Evolutionary conservation across 2,797 vertebrate genomes (phyloP).

Genomic region (Poeciliopsis turneri): DNA sequence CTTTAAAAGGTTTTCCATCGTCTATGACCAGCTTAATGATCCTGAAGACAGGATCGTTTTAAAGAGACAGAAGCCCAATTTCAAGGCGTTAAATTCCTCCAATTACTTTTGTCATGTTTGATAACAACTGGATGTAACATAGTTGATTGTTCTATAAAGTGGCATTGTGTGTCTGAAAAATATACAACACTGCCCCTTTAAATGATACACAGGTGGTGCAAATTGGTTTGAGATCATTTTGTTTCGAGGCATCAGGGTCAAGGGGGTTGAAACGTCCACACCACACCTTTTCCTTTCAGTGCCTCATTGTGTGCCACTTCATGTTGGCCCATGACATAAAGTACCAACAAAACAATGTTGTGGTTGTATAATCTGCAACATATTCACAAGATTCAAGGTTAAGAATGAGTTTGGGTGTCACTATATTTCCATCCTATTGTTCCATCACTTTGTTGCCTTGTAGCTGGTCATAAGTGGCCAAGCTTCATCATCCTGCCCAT

Average conservation of each 20-base stretch:
- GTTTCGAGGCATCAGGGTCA: not conserved
- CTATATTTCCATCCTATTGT: not conserved
- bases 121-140: no score
- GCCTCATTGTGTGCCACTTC: not conserved
- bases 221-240: not conserved
- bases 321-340: not conserved
- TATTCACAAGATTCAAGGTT: not conserved
- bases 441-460: conserved; percentile 11
- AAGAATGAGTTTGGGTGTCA: not conserved
- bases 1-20: not conserved
- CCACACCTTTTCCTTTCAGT: not conserved
- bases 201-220: not conserved
- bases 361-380: not conserved
- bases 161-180: no score
- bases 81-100: no score
- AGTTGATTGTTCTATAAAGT: no score
- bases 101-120: no score
- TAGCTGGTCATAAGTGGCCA: conserved; percentile 35
- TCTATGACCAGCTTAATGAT: not conserved
- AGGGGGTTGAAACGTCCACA: not conserved
- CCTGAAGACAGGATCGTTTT: no score
- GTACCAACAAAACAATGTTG: not conserved
- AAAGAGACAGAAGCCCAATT: no score
- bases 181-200: no score
- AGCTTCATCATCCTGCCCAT: conserved; percentile 30